Percentiles rank a stretch among this genome's conserved stretches.
These are phyloP conservation scores for Myotis vivesi DNA, from an alignment of 2,797 vertebrate species.

Conservation along the genomic window DNA sequence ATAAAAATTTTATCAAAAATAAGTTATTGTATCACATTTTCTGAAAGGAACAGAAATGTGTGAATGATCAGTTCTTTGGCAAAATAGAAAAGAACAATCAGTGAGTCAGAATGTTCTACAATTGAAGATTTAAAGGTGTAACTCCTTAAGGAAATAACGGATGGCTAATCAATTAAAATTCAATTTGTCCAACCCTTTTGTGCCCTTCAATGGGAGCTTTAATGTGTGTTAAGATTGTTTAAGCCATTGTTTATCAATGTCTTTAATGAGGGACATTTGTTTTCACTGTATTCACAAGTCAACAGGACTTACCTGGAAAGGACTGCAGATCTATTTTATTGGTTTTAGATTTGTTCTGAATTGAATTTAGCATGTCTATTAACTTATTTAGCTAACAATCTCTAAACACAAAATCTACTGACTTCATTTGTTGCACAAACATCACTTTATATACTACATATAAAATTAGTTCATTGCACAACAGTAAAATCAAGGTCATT, in stretches of 20 bases:
- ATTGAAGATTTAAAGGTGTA: not conserved
- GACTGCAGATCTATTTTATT: not conserved
- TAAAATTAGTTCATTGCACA: not conserved
- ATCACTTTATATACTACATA: not conserved
- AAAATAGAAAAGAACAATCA: not conserved
- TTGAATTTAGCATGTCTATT: not conserved
- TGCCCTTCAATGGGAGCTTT: not conserved
- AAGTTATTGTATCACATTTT: not conserved
- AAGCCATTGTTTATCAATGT: not conserved
- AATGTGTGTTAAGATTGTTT: not conserved
- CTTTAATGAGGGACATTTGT: not conserved
- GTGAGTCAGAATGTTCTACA: not conserved
- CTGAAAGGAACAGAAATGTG: not conserved
- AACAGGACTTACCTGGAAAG: not conserved
- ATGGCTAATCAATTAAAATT: not conserved
- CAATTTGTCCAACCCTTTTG: not conserved
- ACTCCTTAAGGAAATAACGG: not conserved
- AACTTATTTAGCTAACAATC: not conserved
- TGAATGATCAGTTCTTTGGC: not conserved
- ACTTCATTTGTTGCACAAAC: not conserved
- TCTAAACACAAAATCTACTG: not conserved
- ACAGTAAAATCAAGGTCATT: not conserved
- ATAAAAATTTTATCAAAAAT: not conserved
- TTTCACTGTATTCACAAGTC: not conserved
- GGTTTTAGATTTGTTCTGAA: conserved; percentile 40